Percentiles rank a stretch among this genome's conserved stretches.
These are phyloP conservation scores for Heliconius himera DNA, from an alignment of 1,140 invertebrate species.

Conservation along the genomic window DNA sequence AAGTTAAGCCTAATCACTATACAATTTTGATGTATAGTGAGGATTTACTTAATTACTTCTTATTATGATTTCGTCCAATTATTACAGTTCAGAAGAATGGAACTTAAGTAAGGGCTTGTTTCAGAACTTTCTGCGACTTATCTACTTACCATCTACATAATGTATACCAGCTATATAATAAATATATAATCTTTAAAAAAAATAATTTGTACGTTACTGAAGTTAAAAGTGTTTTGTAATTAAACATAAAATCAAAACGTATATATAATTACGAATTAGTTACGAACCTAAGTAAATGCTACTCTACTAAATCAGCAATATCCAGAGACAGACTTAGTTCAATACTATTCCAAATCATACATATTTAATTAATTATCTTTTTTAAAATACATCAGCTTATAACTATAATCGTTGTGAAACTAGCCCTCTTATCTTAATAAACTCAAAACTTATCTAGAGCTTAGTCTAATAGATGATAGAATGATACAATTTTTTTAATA, in stretches of 20 bases:
- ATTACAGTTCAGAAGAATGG: background rate
- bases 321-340: background rate
- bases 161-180: too few relatives aligned
- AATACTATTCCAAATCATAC: background rate
- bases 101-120: slow-evolving; percentile 1
- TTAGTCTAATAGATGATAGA: background rate
- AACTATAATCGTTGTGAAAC: background rate
- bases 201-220: background rate
- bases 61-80: background rate
- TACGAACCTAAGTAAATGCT: background rate
- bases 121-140: background rate
- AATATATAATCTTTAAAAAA: too few relatives aligned
- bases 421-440: background rate
- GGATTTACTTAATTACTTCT: too few relatives aligned
- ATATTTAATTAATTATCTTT: background rate
- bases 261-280: too few relatives aligned
- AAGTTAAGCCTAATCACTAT: background rate
- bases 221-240: background rate
- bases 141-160: background rate
- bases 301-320: background rate
- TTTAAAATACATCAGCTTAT: background rate
- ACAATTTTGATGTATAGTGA: background rate
- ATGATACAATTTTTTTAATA: background rate
- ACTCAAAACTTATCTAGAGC: background rate
- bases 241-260: background rate